Evolutionary conservation across 2,797 vertebrate species (phyloP).

Genomic region (Lepidocolaptes lacrymiger): DNA sequence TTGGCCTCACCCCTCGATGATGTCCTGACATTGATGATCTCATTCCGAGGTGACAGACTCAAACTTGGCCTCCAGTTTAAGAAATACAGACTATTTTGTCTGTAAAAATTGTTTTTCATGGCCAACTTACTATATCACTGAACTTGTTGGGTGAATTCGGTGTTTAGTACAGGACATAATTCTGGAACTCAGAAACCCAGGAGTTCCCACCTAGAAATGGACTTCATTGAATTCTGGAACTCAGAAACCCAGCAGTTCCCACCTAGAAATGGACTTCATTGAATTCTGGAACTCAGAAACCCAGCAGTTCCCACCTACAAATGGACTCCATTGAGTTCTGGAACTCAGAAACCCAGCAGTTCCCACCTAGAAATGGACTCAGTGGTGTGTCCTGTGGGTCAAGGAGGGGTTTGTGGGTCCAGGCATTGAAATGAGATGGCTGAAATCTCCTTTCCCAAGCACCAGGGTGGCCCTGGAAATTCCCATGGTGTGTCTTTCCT

Average conservation of each 20-base stretch:
- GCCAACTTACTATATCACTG: fast-evolving
- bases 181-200: background rate
- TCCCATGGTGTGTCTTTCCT: fast-evolving
- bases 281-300: too few relatives aligned
- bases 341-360: too few relatives aligned
- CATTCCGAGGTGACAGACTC: background rate
- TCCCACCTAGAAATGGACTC: background rate
- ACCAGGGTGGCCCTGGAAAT: background rate
- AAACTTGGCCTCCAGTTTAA: background rate
- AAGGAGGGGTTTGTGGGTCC: background rate
- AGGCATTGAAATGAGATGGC: background rate
- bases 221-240: background rate
- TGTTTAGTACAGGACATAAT: background rate
- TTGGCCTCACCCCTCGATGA: background rate
- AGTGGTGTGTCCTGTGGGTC: background rate
- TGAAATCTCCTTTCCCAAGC: background rate
- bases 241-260: too few relatives aligned
- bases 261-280: too few relatives aligned
- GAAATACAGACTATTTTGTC: background rate
- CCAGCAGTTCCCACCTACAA: too few relatives aligned
- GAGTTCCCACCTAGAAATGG: background rate
- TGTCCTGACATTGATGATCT: background rate
- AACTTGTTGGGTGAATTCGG: background rate
- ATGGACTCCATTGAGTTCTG: too few relatives aligned
- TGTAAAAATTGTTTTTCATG: background rate